Conservation (phyloP, 2,113 vertebrate species). For the Clarias magur region DNA sequence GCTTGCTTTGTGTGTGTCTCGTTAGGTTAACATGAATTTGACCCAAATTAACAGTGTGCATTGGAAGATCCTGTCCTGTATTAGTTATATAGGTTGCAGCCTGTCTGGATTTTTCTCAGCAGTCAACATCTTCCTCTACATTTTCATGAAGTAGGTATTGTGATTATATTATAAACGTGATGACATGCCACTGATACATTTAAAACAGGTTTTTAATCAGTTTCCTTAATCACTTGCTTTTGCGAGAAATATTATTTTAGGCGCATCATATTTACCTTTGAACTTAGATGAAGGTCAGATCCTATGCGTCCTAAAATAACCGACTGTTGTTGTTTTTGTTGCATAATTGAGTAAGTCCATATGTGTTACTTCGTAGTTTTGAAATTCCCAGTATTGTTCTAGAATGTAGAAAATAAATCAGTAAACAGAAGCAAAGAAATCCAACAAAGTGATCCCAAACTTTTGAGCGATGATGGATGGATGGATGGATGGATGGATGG, state of each 20-base stretch:
- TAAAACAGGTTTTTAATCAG: background rate
- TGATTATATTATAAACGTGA: background rate
- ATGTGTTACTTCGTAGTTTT: too few relatives aligned
- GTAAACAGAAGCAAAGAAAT: too few relatives aligned
- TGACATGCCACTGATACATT: background rate
- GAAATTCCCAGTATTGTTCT: too few relatives aligned
- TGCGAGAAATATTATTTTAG: background rate
- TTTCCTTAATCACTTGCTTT: background rate
- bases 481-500: too few relatives aligned
- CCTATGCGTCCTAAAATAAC: too few relatives aligned
- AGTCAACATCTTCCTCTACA: slow-evolving; percentile 56
- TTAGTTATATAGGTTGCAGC: slow-evolving; percentile 68
- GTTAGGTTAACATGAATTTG: slow-evolving; percentile 38
- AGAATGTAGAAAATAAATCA: too few relatives aligned
- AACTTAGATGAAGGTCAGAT: too few relatives aligned
- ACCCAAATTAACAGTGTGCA: slow-evolving; percentile 8
- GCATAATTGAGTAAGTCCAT: too few relatives aligned
- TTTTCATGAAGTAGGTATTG: slow-evolving; percentile 56
- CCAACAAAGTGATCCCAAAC: too few relatives aligned
- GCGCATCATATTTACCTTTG: too few relatives aligned
- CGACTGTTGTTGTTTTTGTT: too few relatives aligned
- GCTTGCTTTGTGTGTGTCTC: background rate
- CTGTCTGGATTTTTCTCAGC: slow-evolving; percentile 66
- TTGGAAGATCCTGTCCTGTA: slow-evolving; percentile 65
- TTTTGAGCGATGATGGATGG: too few relatives aligned